Evolutionary conservation across 2,888 invertebrate genomes (phyloP).

Genomic region (Lysandra coridon): DNA sequence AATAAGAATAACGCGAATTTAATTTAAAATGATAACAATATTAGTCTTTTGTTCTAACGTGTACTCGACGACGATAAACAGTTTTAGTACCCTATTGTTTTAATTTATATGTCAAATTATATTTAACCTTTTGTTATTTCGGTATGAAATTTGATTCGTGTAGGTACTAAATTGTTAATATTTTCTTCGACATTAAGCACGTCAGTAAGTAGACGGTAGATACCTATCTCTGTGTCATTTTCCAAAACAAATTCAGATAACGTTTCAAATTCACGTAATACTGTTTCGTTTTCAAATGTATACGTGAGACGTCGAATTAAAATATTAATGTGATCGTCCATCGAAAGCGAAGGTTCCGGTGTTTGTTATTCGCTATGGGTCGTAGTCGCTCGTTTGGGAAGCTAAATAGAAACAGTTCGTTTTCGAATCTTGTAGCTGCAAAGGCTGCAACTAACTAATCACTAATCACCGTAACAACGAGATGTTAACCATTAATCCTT

Average conservation of each 20-base stretch:
- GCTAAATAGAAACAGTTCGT: constrained; percentile 47
- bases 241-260: constrained; percentile 9
- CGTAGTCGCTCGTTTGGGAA: constrained; percentile 60
- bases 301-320: constrained; percentile 52
- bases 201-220: background rate
- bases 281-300: constrained; percentile 49
- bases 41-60: background rate
- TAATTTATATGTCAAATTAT: background rate
- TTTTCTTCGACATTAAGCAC: background rate
- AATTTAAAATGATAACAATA: too few species aligned
- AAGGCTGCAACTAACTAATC: background rate
- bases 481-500: background rate
- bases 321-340: constrained; percentile 58
- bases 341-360: constrained; percentile 76
- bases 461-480: background rate
- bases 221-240: background rate
- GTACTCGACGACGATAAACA: background rate
- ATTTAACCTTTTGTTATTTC: constrained; percentile 3
- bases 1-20: background rate
- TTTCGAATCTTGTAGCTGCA: background rate
- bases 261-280: constrained; percentile 17
- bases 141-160: background rate
- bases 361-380: constrained; percentile 69
- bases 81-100: constrained; percentile 1
- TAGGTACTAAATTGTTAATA: background rate